Base-by-base conservation (phyloP, 2,888 invertebrate genomes). In the Clitarchus hookeri region DNA sequence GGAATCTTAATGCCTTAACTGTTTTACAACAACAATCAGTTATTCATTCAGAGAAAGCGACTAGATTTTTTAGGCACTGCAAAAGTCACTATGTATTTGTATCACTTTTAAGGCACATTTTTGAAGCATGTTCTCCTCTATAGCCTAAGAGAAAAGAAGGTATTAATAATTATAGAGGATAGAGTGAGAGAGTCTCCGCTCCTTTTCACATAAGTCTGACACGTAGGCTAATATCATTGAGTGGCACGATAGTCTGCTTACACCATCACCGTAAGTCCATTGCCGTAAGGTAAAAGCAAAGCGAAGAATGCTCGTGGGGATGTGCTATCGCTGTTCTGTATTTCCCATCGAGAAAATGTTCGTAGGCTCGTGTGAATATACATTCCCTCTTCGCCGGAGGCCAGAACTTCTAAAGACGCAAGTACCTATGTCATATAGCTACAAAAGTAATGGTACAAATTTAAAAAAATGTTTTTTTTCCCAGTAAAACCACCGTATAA, bases 361-460 rank as follows among this genome's bases (percentile, higher is more conserved):
- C 4, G 36, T 4, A 36, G 36, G 36, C 4, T 36, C 1, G 36
- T 36, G 36, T 36, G 4, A 3, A 36, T 36, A 36, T 36, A 27
- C 85, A 25, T 79, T 44, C 82, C 82, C 85, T 85, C 85, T 84
- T 85, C 85, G 86, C 84, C 86, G 77, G 85, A 85, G 86, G 4
- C 36, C 36, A 36, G 36, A 36, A 36, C 36, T 36, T 36, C 36
- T 3, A 36, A 36, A 36, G 36, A 36, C 36, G 36, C 36, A 36
- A 36, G 36, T 3, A 36, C 1, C 4, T 36, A n/a, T n/a, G n/a
- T n/a, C n/a, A n/a, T n/a, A n/a, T n/a, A n/a, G n/a, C n/a, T n/a
- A 36, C 36, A 1, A 36, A 36, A 36, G 36, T 36, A 36, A 3
- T 36, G 36, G 36, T 36, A 36, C 1, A 36, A 1, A 3, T 1